Evolutionary conservation across 2,797 vertebrate genomes (phyloP), one percentile per base, ranked within the genome.

Genomic region (Enteromius fasciolatus): DNA sequence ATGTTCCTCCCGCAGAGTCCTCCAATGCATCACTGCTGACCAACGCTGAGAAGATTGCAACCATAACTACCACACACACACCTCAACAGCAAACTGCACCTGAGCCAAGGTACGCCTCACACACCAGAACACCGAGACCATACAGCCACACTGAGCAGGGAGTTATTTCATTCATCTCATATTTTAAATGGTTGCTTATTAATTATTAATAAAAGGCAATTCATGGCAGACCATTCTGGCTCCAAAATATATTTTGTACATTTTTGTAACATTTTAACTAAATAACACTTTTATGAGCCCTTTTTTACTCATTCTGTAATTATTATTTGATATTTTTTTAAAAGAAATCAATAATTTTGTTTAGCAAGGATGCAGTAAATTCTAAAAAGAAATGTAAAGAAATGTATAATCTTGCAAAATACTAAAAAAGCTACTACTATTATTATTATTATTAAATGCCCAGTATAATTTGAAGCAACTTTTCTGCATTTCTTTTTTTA

Each of bases 31-130:
- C 98, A 74, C 93, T 99, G 93, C 91, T 99, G 94, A 99, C 98
- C 90, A 99, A 99, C 23, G 98, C 98, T 1, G 98, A 99, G 94
- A 99, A 99, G 95, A 99, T 99, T 4, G 98, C 98, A 88, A 99
- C 98, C 83, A 99, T 99, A 90, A 99, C 98, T 88, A 99, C 98
- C 89, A 99, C 98, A 36, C 98, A 99, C 91, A 94, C 96, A 54
- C 94, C 97, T 89, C 98, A 98, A 93, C 97, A 96, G 76, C 94
- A 95, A 90, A 88, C 92, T 36, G 91, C 92, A 85, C 94, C 97
- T 72, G 98, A 99, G 92, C 93, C 96, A 91, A 98, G 97, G 98
- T 99, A 93, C 94, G 12, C 28, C 23, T 36, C 23, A 15, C 69
- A 75, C 25, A 75, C 28, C 52, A 44, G 11, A 36, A 18, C 36